Conservation (phyloP, 2,888 invertebrate species). For the Brenthis ino region DNA sequence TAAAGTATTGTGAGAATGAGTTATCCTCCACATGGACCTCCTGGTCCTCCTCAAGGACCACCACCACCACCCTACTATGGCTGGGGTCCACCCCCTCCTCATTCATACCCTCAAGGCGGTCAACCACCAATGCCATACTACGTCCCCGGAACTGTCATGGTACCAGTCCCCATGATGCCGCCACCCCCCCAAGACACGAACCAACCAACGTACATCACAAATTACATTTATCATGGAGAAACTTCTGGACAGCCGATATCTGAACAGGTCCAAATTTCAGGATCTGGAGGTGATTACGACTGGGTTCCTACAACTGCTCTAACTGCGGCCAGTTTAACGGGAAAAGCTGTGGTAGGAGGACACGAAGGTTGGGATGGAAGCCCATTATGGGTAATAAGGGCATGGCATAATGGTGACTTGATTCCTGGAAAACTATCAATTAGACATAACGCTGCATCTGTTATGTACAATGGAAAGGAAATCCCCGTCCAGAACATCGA, state of each 20-base stretch:
- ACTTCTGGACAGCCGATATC: slow-evolving; percentile 42
- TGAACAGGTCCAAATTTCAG: slow-evolving; percentile 60
- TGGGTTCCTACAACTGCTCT: slow-evolving; percentile 72
- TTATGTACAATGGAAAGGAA: slow-evolving; percentile 69
- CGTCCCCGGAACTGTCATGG: slow-evolving; percentile 67
- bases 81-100: slow-evolving; percentile 31
- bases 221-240: slow-evolving; percentile 73
- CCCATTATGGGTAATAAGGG: slow-evolving; percentile 74
- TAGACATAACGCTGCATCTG: slow-evolving; percentile 67
- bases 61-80: slow-evolving; percentile 55
- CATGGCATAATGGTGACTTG: slow-evolving; percentile 72
- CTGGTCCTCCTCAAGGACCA: slow-evolving; percentile 49
- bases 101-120: slow-evolving; percentile 41
- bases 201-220: slow-evolving; percentile 69
- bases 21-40: slow-evolving; percentile 52
- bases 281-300: slow-evolving; percentile 66
- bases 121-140: slow-evolving; percentile 51
- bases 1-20: slow-evolving; percentile 52
- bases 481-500: slow-evolving; percentile 73
- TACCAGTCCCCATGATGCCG: slow-evolving; percentile 57
- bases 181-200: slow-evolving; percentile 42
- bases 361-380: slow-evolving; percentile 79
- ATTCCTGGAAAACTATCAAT: slow-evolving; percentile 76
- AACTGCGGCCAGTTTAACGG: slow-evolving; percentile 59
- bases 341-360: slow-evolving; percentile 71